Evolutionary conservation across 35 echinoderm and acorn worm genomes (phyloP).

Genomic region (Lytechinus variegatus): DNA sequence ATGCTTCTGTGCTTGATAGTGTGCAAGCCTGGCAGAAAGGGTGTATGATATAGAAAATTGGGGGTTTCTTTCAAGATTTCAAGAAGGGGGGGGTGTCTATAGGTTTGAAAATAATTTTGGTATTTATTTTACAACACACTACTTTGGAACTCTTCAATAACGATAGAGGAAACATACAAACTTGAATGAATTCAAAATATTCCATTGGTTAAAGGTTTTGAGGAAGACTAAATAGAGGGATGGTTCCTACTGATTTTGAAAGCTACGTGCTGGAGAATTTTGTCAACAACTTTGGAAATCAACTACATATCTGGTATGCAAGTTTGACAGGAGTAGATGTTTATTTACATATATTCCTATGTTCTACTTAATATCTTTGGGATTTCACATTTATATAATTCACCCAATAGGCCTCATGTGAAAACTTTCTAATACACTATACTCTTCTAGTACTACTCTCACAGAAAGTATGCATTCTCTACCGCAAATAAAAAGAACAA

Average conservation of each 20-base stretch:
- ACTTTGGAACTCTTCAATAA: too few species aligned
- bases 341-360: not conserved
- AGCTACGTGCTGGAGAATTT: not conserved
- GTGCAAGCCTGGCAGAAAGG: not conserved
- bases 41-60: not conserved
- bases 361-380: not conserved
- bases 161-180: not conserved
- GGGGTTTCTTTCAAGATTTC: too few species aligned
- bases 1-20: not conserved
- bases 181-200: not conserved
- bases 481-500: not conserved
- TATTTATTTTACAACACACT: too few species aligned
- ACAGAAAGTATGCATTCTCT: not conserved
- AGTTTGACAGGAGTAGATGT: not conserved
- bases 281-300: not conserved
- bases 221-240: not conserved
- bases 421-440: not conserved
- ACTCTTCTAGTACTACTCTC: not conserved
- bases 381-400: not conserved
- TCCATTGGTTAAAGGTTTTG: not conserved
- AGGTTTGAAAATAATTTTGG: too few species aligned
- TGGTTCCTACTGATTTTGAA: not conserved
- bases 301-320: not conserved
- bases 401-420: not conserved
- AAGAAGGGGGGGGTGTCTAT: too few species aligned